Evolutionary conservation across 2,888 invertebrate genomes (phyloP).

Genomic region (Merodon equestris): DNA sequence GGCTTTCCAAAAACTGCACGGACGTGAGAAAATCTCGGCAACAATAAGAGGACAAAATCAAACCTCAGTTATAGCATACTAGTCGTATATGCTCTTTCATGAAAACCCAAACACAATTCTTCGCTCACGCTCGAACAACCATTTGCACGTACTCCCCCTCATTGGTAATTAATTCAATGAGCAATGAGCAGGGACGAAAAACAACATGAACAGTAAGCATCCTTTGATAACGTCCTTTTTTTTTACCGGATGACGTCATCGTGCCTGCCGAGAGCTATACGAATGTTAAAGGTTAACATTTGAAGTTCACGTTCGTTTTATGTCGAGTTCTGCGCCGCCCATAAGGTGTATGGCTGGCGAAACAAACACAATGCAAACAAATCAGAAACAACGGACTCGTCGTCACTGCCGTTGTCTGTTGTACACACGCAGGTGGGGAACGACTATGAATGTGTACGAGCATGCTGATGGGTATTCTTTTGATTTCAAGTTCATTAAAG

Average conservation of each 20-base stretch:
- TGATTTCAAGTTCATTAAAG: conserved; percentile 55
- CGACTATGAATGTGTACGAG: no score
- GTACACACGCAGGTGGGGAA: no score
- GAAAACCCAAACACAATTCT: no score
- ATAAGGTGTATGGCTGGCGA: conserved; percentile 8
- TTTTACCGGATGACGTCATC: conserved; percentile 41
- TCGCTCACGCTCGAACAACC: conserved; percentile 7
- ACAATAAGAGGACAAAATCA: no score
- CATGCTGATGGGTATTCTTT: conserved; percentile 28
- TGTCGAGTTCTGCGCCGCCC: conserved; percentile 9
- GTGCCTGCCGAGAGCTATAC: conserved; percentile 21
- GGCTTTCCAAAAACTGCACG: no score
- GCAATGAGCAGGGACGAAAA: conserved; percentile 26
- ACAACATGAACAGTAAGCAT: conserved; percentile 2
- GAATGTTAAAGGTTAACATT: conserved; percentile 60
- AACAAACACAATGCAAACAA: neutral
- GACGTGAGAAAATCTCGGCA: no score
- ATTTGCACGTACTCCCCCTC: conserved; percentile 47
- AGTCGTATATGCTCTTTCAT: no score
- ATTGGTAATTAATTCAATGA: conserved; percentile 56
- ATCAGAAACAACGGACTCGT: neutral
- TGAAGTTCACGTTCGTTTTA: conserved; percentile 26
- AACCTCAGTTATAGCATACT: no score
- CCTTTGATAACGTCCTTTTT: conserved; percentile 46
- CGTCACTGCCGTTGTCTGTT: no score